Conservation (phyloP, 2,113 vertebrate genomes). For the Kryptolebias marmoratus region DNA sequence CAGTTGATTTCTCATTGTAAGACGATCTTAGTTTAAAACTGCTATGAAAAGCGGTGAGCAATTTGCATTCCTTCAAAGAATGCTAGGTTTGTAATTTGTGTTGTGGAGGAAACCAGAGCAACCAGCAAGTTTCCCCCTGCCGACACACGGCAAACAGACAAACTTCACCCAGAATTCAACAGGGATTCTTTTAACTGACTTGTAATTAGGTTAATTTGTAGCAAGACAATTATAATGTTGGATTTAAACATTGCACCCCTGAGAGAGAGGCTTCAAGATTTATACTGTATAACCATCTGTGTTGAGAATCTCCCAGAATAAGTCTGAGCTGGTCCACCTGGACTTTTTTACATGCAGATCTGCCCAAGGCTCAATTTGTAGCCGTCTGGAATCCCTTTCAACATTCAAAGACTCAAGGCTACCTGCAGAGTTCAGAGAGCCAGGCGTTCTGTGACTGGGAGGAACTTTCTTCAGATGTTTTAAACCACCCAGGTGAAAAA, state of each 20-base stretch:
- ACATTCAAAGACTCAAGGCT: slow-evolving; percentile 26
- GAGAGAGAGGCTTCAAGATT: slow-evolving; percentile 29
- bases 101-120: neutral
- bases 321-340: slow-evolving; percentile 18
- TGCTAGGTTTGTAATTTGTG: neutral
- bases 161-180: neutral
- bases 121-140: too few relatives aligned
- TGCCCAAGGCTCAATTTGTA: slow-evolving; percentile 33
- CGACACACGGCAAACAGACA: too few relatives aligned
- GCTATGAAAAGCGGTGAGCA: too few relatives aligned
- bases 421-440: slow-evolving; percentile 34
- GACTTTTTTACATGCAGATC: slow-evolving; percentile 23
- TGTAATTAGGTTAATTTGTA: neutral
- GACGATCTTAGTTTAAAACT: too few relatives aligned
- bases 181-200: neutral
- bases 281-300: neutral
- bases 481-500: neutral
- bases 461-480: slow-evolving; percentile 17
- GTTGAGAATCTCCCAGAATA: slow-evolving; percentile 19
- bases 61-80: too few relatives aligned
- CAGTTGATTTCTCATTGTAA: too few relatives aligned
- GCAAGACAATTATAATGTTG: neutral
- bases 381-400: slow-evolving; percentile 36
- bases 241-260: neutral
- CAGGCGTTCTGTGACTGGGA: neutral